Evolutionary conservation across 2,888 invertebrate species (phyloP).

Genomic region (Hirtodrosophila cameraria): DNA sequence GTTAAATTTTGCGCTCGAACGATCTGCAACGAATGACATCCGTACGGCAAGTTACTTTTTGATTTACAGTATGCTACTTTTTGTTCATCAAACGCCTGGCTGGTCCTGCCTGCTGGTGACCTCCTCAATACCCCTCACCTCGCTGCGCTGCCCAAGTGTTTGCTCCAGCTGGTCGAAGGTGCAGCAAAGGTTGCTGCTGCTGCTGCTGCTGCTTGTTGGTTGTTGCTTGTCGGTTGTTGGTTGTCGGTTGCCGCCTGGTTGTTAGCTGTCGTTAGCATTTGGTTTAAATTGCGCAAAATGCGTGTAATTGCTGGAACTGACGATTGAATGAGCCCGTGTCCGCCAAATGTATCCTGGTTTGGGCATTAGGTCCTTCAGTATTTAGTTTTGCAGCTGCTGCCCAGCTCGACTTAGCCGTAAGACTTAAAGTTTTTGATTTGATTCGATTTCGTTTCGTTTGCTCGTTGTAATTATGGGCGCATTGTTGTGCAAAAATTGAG

Average conservation of each 20-base stretch:
- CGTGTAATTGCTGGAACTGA: slow-evolving; percentile 80
- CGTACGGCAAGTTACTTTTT: slow-evolving; percentile 80
- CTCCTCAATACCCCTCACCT: neutral
- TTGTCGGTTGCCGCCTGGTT: slow-evolving; percentile 71
- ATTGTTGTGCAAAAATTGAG: slow-evolving; percentile 76
- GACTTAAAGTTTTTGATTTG: slow-evolving; percentile 75
- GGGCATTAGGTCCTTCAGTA: neutral
- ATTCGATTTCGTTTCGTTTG: slow-evolving; percentile 52
- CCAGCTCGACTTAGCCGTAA: slow-evolving; percentile 36
- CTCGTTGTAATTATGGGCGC: slow-evolving; percentile 67
- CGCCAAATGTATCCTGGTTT: slow-evolving; percentile 5
- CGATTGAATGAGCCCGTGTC: slow-evolving; percentile 75
- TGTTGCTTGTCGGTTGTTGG: slow-evolving; percentile 57
- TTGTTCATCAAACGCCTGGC: slow-evolving; percentile 74
- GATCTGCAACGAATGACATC: slow-evolving; percentile 79
- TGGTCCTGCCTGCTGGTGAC: slow-evolving; percentile 32
- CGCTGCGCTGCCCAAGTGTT: slow-evolving; percentile 1
- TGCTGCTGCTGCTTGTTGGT: slow-evolving; percentile 42
- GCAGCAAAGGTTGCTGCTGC: slow-evolving; percentile 70
- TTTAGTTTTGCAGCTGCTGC: slow-evolving; percentile 63
- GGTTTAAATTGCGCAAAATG: slow-evolving; percentile 80
- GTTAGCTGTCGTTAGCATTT: slow-evolving; percentile 79
- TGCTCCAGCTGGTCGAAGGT: slow-evolving; percentile 63
- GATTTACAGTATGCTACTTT: slow-evolving; percentile 80
- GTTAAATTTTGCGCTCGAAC: slow-evolving; percentile 80